Evolutionary conservation across 2,113 vertebrate genomes (phyloP).

Genomic region (Pterocles burchelli): DNA sequence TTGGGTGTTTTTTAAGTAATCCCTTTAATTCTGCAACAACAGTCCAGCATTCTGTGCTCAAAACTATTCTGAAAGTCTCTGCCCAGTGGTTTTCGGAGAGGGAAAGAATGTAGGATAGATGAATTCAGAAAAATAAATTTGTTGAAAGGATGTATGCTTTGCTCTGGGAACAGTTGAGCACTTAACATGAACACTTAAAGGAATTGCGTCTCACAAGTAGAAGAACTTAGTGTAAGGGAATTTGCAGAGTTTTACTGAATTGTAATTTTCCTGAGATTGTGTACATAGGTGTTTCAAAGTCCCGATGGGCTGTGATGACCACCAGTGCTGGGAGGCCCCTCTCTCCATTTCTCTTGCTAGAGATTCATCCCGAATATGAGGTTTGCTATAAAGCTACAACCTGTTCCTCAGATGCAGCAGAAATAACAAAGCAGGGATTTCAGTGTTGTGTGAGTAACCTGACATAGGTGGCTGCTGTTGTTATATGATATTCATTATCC

Average conservation of each 20-base stretch:
- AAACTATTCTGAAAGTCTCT: not conserved
- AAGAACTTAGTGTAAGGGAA: not conserved
- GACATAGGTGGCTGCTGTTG: not conserved
- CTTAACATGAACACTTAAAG: not conserved
- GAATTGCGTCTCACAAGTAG: not conserved
- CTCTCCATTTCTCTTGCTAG: not conserved
- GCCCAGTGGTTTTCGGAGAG: not conserved
- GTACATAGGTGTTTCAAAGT: not conserved
- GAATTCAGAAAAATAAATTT: not conserved
- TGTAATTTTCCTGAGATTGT: not conserved
- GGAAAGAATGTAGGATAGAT: not conserved
- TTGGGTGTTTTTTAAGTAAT: not conserved
- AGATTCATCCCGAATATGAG: not conserved
- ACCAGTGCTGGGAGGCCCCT: not conserved
- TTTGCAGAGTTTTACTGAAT: not conserved
- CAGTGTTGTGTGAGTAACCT: not conserved
- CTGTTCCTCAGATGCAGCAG: not conserved
- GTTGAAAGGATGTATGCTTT: not conserved
- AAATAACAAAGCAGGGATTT: not conserved
- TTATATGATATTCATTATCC: not conserved
- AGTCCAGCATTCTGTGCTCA: not conserved
- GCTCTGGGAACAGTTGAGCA: not conserved
- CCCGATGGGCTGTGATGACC: not conserved
- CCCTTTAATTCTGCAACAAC: not conserved
- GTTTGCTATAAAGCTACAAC: no score